These are phyloP conservation scores for Gymnothorax reevesii DNA, from an alignment of 2,797 vertebrate genomes.

Conservation along the genomic window DNA sequence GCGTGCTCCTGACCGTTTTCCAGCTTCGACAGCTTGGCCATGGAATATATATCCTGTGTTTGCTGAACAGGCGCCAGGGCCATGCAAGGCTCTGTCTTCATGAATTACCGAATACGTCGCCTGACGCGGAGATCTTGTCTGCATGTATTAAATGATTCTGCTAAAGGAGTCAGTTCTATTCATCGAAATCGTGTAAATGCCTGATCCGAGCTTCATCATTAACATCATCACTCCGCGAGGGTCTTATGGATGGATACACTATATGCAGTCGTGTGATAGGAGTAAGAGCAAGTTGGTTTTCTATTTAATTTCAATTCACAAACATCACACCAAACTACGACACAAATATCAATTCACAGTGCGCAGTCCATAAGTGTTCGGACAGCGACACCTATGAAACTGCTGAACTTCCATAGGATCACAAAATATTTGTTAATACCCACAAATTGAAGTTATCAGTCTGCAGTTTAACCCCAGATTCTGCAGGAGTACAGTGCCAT, in stretches of 20 bases:
- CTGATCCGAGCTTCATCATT: not conserved
- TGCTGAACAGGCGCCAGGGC: constrained; percentile 15
- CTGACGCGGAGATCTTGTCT: not conserved
- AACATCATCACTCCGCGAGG: not conserved
- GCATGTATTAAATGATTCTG: not conserved
- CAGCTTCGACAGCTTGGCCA: constrained; percentile 25
- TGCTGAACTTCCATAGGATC: too few species aligned
- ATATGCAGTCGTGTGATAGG: not conserved
- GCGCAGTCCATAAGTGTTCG: too few species aligned
- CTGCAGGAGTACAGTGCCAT: too few species aligned
- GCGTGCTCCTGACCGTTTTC: constrained; percentile 25
- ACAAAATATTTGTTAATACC: too few species aligned
- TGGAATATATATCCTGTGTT: constrained; percentile 29
- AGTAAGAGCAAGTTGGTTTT: not conserved
- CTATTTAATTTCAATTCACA: not conserved
- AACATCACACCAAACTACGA: not conserved
- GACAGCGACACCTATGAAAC: too few species aligned
- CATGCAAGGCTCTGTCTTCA: not conserved
- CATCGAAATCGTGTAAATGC: not conserved
- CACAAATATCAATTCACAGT: too few species aligned
- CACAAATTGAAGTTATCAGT: too few species aligned
- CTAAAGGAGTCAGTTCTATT: not conserved
- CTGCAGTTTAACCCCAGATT: too few species aligned
- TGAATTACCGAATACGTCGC: constrained; percentile 9
- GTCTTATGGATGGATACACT: not conserved